Base-by-base conservation (phyloP, 1,140 invertebrate genomes). In the Drosophila subpulchrella region DNA sequence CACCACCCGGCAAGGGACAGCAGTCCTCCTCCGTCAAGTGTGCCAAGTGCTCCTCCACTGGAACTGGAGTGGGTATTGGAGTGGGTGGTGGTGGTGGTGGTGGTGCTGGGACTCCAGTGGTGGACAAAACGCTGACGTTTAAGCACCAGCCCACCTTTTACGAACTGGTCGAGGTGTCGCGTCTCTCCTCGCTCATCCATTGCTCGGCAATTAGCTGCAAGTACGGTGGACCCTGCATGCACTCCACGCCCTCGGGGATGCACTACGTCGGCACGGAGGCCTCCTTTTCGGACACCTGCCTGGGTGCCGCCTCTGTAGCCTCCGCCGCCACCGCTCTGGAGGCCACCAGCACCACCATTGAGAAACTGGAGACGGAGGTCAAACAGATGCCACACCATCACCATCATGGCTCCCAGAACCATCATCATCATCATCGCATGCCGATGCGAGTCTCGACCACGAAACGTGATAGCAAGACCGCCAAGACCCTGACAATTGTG, bases 401-500 rank as follows among this genome's bases (percentile, higher is more conserved):
- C 3, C 20, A 48, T 32, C 30, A 34, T 34, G 44, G 65, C 15
- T 46, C 41, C n/a, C 80, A 83, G 34, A 59, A 71, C 34, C 56
- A 81, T 20, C 44, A 67, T 17, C 13, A 10, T n/a, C 15, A 74
- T 48, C 90, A 91, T 73, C 81, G 91, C 7, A 76, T 92, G 44
- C 74, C 93, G 8, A 93, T 92, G 66, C 88, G 95, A 53, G 95
- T 95, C 0, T 95, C 95, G 2, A 95, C 95, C 12, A 93, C 95
- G 60, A 93, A 95, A 62, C 93, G 96, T 54, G 97, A 98, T 75
- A 96, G 95, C 2, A 97, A 98, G 93, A 98, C 97, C 0, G 97
- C 97, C 12, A 96, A 98, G 91, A 98, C 97, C 0, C 93, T 98
- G 32, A 97, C 97, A 10, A 95, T 98, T 27, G 97, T 98, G 3